A percentile compares a stretch with the other conserved stretches of the same genome.
Evolutionary conservation across 2,113 vertebrate genomes (phyloP).

Genomic region (Phoenicopterus ruber): DNA sequence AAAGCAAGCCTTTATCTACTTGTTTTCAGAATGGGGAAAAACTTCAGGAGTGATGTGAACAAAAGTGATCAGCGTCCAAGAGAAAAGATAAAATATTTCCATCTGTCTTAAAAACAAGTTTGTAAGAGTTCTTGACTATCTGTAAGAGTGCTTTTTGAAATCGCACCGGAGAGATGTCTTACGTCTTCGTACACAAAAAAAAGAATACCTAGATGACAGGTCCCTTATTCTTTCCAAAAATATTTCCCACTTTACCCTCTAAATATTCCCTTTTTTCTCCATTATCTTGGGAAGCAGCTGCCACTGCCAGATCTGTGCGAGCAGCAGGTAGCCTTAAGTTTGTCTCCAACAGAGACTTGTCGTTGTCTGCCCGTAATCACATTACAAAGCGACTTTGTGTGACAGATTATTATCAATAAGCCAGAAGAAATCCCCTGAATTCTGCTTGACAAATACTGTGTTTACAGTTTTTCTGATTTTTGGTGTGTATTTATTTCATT

Average conservation of each 20-base stretch:
- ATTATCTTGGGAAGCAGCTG: neutral
- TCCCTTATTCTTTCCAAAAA: neutral
- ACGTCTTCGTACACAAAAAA: rapidly evolving
- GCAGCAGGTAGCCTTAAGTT: neutral
- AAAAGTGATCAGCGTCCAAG: neutral
- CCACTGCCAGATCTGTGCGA: neutral
- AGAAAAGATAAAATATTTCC: neutral
- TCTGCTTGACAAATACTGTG: neutral
- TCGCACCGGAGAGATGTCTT: neutral
- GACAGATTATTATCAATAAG: neutral
- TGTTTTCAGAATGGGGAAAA: neutral
- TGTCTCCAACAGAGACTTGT: neutral
- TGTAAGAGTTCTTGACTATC: neutral
- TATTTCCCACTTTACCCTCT: neutral
- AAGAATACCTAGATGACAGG: neutral
- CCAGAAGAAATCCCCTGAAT: neutral
- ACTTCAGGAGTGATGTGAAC: neutral
- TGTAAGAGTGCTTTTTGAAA: neutral
- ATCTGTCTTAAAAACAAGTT: neutral
- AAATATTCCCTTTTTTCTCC: neutral
- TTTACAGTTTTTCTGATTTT: neutral
- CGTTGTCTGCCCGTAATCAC: neutral
- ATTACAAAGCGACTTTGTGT: neutral
- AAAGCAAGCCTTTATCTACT: neutral
- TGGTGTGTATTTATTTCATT: neutral